phyloP scores from a whole-genome alignment of 2,888 invertebrate species.

The Luperina nickerlii region DNA sequence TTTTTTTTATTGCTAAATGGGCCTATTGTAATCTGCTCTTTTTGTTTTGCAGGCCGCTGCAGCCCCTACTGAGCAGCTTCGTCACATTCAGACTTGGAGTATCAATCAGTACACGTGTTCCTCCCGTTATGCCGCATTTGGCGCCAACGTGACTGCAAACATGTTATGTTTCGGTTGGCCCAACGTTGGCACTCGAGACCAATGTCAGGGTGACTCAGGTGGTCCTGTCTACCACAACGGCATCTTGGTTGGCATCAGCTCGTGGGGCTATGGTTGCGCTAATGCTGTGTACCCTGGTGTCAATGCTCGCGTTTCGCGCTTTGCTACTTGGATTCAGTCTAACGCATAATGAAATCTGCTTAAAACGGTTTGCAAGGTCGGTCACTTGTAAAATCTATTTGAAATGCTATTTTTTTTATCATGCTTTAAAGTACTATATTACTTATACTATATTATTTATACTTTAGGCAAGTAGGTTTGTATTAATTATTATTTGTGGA shows the following conservation, averaged over 20 bases:
- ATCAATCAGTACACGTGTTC: slow-evolving; percentile 71
- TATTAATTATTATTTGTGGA: slow-evolving; percentile 3
- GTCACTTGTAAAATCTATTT: not conserved
- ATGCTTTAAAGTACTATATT: no score
- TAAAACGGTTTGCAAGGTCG: not conserved
- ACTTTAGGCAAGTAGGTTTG: not conserved
- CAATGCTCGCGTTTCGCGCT: slow-evolving; percentile 73
- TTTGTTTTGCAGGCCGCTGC: slow-evolving; percentile 28
- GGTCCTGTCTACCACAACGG: slow-evolving; percentile 76
- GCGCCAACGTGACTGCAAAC: slow-evolving; percentile 70
- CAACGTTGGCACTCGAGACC: slow-evolving; percentile 73
- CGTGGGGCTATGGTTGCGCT: slow-evolving; percentile 72
- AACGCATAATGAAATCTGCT: slow-evolving; percentile 54
- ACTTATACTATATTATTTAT: no score
- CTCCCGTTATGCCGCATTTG: slow-evolving; percentile 45
- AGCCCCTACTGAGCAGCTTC: slow-evolving; percentile 66
- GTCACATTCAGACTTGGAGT: slow-evolving; percentile 73
- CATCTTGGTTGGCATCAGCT: slow-evolving; percentile 69
- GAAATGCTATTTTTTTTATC: not conserved
- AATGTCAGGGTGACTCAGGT: slow-evolving; percentile 77
- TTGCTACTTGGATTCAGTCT: slow-evolving; percentile 71
- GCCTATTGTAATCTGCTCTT: not conserved
- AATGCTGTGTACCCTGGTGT: slow-evolving; percentile 69
- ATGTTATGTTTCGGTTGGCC: slow-evolving; percentile 80
- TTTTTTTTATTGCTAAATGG: not conserved